Evolutionary conservation across 2,797 vertebrate species (phyloP), one percentile per base, ranked within the genome.

Genomic region (Antrozous pallidus): DNA sequence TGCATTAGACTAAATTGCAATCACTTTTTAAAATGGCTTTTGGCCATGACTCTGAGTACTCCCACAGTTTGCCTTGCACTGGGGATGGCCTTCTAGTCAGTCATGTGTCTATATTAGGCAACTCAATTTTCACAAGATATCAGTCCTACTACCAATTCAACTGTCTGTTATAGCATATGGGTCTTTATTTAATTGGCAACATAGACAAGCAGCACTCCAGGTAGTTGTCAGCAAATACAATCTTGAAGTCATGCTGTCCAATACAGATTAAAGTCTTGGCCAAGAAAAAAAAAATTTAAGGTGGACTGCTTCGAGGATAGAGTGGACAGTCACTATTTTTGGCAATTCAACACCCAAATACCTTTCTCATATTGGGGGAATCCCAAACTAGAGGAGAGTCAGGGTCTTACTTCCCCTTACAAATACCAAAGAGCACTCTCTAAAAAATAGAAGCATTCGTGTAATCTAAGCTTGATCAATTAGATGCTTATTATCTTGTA

Each of bases 191-290:
- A 96, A 96, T 95, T 96, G 96, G 90, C 96, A 97, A 93, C 88
- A 92, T 91, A 90, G 81, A 94, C 90, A 93, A 96, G 90, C 95
- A 96, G 97, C 88, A 95, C 94, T 96, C 92, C 96, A 96, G 95
- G 96, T 97, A 97, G 92, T 96, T 97, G 96, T 97, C 96, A 97
- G 88, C 91, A 97, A 97, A 96, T 97, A 97, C 74, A 96, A 85
- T 96, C 93, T 94, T 93, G 90, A 97, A 96, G 92, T 96, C 78
- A 93, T 79, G 81, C 95, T 96, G 93, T 96, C 94, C 81, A 93
- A 97, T 88, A 94, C 69, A 22, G 28, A 97, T 96, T 90, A 96
- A 96, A 97, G 95, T 95, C 88, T 96, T 96, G 80, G 93, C 93
- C 91, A 96, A 94, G 87, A 91, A 93, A 96, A 96, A 97, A 89